Percentiles rank a stretch among this genome's conserved stretches.
Conservation (phyloP, 2,797 vertebrate species). For the Jordanella pulchra region DNA sequence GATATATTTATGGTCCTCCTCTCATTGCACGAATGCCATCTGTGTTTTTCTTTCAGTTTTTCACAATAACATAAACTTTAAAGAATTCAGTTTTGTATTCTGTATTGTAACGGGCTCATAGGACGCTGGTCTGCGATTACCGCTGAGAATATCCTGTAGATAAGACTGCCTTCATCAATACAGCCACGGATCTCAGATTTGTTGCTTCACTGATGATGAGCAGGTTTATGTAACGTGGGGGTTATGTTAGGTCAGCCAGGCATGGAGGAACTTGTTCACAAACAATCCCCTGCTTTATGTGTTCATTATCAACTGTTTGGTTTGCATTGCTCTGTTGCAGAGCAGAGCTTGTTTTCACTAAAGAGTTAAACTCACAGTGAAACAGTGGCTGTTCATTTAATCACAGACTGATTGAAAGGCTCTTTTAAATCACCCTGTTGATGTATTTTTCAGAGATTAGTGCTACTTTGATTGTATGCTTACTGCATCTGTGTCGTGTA, state of each 20-base stretch:
- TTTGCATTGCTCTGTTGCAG: too few species aligned
- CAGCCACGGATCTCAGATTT: conserved; percentile 11
- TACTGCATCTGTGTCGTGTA: neutral
- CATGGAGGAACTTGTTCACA: conserved; percentile 17
- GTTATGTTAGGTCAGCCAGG: conserved; percentile 43
- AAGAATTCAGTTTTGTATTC: neutral
- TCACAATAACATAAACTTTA: neutral
- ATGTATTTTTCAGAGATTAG: neutral
- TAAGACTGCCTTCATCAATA: conserved; percentile 3
- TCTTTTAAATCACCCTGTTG: neutral
- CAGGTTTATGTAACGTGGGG: conserved; percentile 55
- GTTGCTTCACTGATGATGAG: conserved; percentile 24
- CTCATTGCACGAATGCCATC: neutral
- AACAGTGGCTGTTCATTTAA: neutral
- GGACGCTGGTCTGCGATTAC: neutral
- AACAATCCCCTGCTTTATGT: conserved; percentile 6
- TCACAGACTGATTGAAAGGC: neutral
- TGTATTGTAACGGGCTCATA: neutral
- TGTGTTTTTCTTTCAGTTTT: neutral
- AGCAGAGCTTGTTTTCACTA: neutral
- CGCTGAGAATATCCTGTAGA: neutral
- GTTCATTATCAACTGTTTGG: conserved; percentile 1
- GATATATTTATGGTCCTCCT: neutral
- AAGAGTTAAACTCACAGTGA: neutral
- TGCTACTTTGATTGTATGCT: neutral